A percentile compares a stretch with the other conserved stretches of the same genome.
Evolutionary conservation across 2,888 invertebrate genomes (phyloP).

Genomic region (Panorpa germanica): DNA sequence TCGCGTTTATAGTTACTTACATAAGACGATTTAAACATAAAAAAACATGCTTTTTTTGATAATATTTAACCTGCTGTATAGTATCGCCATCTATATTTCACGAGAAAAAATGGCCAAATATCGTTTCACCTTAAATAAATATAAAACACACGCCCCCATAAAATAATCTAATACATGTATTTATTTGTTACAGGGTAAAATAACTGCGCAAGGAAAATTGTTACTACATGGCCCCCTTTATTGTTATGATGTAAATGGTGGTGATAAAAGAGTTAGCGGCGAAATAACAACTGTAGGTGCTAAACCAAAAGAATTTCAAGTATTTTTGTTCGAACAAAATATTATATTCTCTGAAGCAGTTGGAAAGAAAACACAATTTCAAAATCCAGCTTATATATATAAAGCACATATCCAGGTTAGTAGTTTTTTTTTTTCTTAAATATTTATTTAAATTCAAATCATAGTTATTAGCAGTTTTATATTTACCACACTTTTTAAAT

Average conservation of each 20-base stretch:
- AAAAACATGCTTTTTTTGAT: no score
- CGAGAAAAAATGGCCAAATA: no score
- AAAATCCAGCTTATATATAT: conserved; percentile 86
- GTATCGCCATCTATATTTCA: no score
- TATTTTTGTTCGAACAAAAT: conserved; percentile 96
- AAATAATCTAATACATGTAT: conserved; percentile 5
- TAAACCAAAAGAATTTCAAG: conserved; percentile 63
- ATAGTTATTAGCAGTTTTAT: no score
- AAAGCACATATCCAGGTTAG: conserved; percentile 88
- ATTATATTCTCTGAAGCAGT: conserved; percentile 91
- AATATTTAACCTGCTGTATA: no score
- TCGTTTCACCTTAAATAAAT: no score
- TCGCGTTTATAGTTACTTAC: no score
- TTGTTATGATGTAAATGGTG: conserved; percentile 37
- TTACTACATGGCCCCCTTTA: conserved; percentile 66
- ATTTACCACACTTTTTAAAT: no score
- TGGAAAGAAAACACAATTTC: conserved; percentile 80
- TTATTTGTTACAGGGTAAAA: conserved; percentile 58
- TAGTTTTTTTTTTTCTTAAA: conserved; percentile 9
- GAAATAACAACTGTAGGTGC: conserved; percentile 20
- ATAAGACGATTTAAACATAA: no score
- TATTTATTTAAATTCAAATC: no score
- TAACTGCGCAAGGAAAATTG: conserved; percentile 91
- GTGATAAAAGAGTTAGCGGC: conserved; percentile 15
- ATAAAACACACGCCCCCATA: no score